phyloP scores from a whole-genome alignment of 2,888 invertebrate genomes.

The Sceliomorpha sp. region DNA sequence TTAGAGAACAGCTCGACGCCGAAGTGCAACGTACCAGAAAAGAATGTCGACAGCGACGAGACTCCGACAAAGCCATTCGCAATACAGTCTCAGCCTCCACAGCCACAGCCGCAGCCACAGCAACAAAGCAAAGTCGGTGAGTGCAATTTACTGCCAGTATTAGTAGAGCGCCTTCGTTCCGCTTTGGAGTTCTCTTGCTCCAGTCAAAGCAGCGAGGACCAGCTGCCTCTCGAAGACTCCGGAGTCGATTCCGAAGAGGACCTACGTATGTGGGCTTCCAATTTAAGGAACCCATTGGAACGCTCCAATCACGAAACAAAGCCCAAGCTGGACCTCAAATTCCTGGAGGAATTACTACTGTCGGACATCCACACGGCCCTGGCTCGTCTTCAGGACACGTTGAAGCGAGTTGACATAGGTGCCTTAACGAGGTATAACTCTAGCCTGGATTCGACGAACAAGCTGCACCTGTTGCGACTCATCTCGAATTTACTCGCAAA shows the following conservation, averaged over 20 bases:
- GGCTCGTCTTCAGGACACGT: constrained; percentile 87
- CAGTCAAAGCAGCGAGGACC: constrained; percentile 60
- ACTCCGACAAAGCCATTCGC: constrained; percentile 37
- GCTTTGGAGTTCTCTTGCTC: constrained; percentile 75
- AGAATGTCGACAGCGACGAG: constrained; percentile 41
- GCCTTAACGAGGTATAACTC: constrained; percentile 82
- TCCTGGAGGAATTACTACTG: constrained; percentile 84
- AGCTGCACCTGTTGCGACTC: constrained; percentile 84
- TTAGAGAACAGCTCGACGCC: constrained; percentile 55
- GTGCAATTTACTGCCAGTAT: constrained; percentile 80
- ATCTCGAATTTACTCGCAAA: constrained; percentile 86
- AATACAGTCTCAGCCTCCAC: constrained; percentile 36
- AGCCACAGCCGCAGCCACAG: constrained; percentile 44
- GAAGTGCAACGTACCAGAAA: constrained; percentile 55
- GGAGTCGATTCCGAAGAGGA: constrained; percentile 85
- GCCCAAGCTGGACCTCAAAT: constrained; percentile 79
- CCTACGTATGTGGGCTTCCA: constrained; percentile 82
- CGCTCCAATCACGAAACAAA: constrained; percentile 72
- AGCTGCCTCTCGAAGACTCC: constrained; percentile 65
- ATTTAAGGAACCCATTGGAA: constrained; percentile 82
- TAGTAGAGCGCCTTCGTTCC: constrained; percentile 80
- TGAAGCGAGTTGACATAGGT: constrained; percentile 81
- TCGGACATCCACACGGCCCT: constrained; percentile 90
- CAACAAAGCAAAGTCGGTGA: constrained; percentile 71
- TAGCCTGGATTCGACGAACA: constrained; percentile 81